Percentiles rank a stretch among this genome's conserved stretches.
phyloP scores from a whole-genome alignment of 1,140 invertebrate species.

The Pachyrhynchus sulphureomaculatus region DNA sequence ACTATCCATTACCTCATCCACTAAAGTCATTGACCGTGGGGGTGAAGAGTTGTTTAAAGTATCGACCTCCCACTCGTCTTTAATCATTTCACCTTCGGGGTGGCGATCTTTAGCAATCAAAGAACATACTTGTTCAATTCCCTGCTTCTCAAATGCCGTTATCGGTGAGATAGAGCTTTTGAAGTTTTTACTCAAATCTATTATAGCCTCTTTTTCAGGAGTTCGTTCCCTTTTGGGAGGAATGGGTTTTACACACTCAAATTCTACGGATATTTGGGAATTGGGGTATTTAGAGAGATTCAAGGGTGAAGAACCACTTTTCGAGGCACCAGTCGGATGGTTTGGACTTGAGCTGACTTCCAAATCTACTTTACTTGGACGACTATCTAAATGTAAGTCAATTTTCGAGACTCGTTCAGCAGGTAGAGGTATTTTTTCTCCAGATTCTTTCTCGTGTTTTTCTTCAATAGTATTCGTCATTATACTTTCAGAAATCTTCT shows the following conservation, averaged over 20 bases:
- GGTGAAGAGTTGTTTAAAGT: conserved; percentile 5
- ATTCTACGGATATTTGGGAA: conserved; percentile 6
- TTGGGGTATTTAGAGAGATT: background rate
- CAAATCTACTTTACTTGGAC: too few species aligned
- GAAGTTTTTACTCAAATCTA: conserved; percentile 7
- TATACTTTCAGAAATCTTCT: background rate
- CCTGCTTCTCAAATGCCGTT: conserved; percentile 18
- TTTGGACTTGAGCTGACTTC: background rate
- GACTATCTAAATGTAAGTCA: too few species aligned
- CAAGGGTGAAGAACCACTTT: background rate
- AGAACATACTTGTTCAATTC: conserved; percentile 10
- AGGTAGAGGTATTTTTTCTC: background rate
- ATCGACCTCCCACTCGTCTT: conserved; percentile 28
- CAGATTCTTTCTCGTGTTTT: conserved; percentile 4
- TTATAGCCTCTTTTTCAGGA: conserved; percentile 22
- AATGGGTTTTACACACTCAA: conserved; percentile 14
- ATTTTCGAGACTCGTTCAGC: background rate
- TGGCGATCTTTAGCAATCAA: conserved; percentile 8
- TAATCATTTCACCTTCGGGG: conserved; percentile 15
- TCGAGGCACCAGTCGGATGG: background rate
- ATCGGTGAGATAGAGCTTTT: background rate
- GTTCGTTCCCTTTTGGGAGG: conserved; percentile 23
- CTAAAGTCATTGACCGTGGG: conserved; percentile 6
- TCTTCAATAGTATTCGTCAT: background rate
- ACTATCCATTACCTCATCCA: conserved; percentile 29